Evolutionary conservation across 1,140 invertebrate genomes (phyloP).

Genomic region (Limonius californicus): DNA sequence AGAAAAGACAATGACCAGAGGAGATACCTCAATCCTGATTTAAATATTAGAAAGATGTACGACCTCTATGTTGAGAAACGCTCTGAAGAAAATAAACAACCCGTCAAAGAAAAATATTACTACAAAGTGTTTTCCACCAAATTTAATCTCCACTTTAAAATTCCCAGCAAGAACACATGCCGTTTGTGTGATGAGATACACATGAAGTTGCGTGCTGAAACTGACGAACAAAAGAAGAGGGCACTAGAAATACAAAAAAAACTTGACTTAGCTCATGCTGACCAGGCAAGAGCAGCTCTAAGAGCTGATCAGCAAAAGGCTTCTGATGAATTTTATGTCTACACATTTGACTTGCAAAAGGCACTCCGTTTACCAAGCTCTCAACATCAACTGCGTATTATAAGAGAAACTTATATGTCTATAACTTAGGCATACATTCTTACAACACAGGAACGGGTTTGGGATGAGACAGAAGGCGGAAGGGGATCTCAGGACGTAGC

Average conservation of each 20-base stretch:
- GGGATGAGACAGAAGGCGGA: neutral
- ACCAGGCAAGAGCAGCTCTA: slow-evolving; percentile 4
- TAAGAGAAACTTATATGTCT: slow-evolving; percentile 32
- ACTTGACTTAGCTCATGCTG: slow-evolving; percentile 16
- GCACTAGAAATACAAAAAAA: slow-evolving; percentile 29
- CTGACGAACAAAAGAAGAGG: slow-evolving; percentile 27
- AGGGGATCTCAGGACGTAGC: neutral
- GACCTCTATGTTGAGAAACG: slow-evolving; percentile 23
- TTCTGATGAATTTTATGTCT: slow-evolving; percentile 25
- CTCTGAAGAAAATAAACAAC: slow-evolving; percentile 10
- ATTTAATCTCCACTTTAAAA: slow-evolving; percentile 27
- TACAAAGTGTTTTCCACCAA: slow-evolving; percentile 19
- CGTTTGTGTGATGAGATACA: no score
- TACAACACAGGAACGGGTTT: neutral
- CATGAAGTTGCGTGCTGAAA: slow-evolving; percentile 15
- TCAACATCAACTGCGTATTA: slow-evolving; percentile 33
- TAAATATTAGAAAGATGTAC: slow-evolving; percentile 32
- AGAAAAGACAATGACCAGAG: slow-evolving; percentile 19
- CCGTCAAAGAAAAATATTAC: slow-evolving; percentile 19
- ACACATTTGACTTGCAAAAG: slow-evolving; percentile 13
- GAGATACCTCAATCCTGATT: slow-evolving; percentile 21
- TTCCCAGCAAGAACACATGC: slow-evolving; percentile 17
- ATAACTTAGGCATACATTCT: slow-evolving; percentile 21
- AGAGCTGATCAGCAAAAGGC: neutral
- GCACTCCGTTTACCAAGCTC: slow-evolving; percentile 31